phyloP scores from a whole-genome alignment of 2,888 invertebrate species.

The Cantharis lateralis region DNA sequence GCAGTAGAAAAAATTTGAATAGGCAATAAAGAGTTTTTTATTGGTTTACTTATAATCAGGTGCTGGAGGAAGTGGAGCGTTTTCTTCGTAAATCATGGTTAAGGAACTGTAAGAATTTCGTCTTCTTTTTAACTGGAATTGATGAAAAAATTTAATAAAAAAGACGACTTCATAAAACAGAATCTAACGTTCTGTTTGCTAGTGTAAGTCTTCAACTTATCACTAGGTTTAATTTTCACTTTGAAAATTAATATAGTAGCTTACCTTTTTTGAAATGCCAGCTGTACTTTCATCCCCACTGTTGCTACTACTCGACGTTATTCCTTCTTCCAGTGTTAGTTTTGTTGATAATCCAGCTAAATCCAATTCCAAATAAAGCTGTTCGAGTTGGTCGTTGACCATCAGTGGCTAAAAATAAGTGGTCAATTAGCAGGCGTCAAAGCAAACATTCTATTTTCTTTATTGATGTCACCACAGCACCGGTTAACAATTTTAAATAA shows the following conservation, averaged over 20 bases:
- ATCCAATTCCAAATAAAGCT: conserved; percentile 71
- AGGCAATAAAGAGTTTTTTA: not conserved
- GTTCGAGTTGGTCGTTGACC: conserved; percentile 74
- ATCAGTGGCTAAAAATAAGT: conserved; percentile 61
- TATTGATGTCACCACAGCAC: not conserved
- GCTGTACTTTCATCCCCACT: conserved; percentile 44
- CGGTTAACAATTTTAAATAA: not conserved
- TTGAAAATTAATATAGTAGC: too few species aligned
- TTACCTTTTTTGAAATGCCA: not conserved
- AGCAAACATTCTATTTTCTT: not conserved
- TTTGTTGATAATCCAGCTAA: conserved; percentile 64
- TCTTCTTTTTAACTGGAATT: conserved; percentile 53
- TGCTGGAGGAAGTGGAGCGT: conserved; percentile 67
- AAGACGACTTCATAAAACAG: too few species aligned
- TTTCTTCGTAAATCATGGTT: conserved; percentile 72
- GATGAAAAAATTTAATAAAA: not conserved
- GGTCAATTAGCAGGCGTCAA: not conserved
- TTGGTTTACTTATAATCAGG: conserved; percentile 37
- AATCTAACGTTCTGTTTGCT: too few species aligned
- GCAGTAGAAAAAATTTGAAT: not conserved
- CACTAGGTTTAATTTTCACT: too few species aligned
- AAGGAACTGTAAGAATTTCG: conserved; percentile 62
- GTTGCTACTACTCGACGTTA: conserved; percentile 60
- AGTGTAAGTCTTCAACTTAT: too few species aligned
- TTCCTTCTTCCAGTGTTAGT: conserved; percentile 66